phyloP scores from a whole-genome alignment of 2,797 vertebrate genomes.

The Hippocampus kuda region DNA sequence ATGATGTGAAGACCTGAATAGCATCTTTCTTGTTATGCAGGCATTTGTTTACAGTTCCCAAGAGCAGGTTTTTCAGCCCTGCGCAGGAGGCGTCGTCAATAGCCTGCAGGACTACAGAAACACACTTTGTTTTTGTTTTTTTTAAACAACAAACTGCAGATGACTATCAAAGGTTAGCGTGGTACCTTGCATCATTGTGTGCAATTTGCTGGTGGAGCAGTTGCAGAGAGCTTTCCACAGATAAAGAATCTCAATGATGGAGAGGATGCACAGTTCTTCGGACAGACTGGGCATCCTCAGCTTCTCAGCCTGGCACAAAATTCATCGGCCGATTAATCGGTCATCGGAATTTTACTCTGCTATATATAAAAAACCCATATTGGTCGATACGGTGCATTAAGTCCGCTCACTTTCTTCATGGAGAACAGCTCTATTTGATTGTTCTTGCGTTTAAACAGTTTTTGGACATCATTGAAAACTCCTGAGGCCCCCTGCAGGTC shows the following conservation, averaged over 20 bases:
- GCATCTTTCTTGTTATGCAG: slow-evolving; percentile 88
- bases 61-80: slow-evolving; percentile 88
- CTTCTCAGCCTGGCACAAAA: slow-evolving; percentile 74
- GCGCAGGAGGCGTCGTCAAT: slow-evolving; percentile 74
- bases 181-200: slow-evolving; percentile 88
- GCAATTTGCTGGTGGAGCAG: slow-evolving; percentile 85
- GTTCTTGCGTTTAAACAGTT: slow-evolving; percentile 92
- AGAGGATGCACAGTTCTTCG: slow-evolving; percentile 83
- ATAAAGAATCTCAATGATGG: slow-evolving; percentile 90
- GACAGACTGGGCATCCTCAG: slow-evolving; percentile 76
- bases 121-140: background rate
- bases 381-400: no score
- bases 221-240: slow-evolving; percentile 96
- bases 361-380: background rate
- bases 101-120: slow-evolving; percentile 77
- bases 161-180: background rate
- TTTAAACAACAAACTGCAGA: background rate
- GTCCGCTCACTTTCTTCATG: slow-evolving; percentile 71
- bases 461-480: slow-evolving; percentile 89
- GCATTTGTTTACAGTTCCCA: slow-evolving; percentile 92
- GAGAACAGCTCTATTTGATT: slow-evolving; percentile 98
- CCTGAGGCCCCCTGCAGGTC: slow-evolving; percentile 76
- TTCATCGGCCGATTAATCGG: background rate
- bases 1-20: slow-evolving; percentile 70
- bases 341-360: background rate